These are phyloP conservation scores for Oncopeltus fasciatus DNA, from an alignment of 1,140 invertebrate genomes.

Conservation along the genomic window DNA sequence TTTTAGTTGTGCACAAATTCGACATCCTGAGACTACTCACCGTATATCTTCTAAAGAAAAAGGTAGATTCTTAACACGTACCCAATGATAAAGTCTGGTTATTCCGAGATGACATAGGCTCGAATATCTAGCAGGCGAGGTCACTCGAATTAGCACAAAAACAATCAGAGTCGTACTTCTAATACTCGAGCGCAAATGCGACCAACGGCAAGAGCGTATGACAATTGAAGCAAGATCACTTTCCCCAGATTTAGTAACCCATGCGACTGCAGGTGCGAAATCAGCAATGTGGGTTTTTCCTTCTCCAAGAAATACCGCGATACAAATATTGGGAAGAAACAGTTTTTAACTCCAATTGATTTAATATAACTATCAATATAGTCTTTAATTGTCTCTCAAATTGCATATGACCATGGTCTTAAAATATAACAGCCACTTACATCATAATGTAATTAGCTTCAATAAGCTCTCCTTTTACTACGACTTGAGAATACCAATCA, in stretches of 20 bases:
- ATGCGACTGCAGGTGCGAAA: constrained; percentile 96
- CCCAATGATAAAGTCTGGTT: no score
- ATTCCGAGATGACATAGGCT: no score
- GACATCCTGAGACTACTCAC: no score
- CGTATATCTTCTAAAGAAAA: no score
- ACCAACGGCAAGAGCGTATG: no score
- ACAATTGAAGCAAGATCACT: constrained; percentile 83
- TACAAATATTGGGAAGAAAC: constrained; percentile 98
- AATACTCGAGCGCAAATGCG: no score
- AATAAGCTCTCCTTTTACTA: constrained; percentile 96
- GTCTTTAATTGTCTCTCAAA: constrained; percentile 85
- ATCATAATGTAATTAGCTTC: constrained; percentile 99
- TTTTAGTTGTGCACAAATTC: no score
- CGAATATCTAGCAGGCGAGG: no score
- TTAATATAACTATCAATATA: constrained; percentile 88
- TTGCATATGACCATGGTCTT: constrained; percentile 88
- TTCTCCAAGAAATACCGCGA: constrained; percentile 77
- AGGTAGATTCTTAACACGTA: no score
- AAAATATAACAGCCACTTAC: constrained; percentile 98
- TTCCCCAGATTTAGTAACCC: constrained; percentile 94
- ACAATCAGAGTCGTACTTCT: no score
- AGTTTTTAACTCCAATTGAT: constrained; percentile 85
- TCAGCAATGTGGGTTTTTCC: constrained; percentile 92
- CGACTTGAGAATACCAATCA: constrained; percentile 95
- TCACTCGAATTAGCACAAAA: no score